phyloP scores from a whole-genome alignment of 2,888 invertebrate species.

The Polylopha cassiicola region DNA sequence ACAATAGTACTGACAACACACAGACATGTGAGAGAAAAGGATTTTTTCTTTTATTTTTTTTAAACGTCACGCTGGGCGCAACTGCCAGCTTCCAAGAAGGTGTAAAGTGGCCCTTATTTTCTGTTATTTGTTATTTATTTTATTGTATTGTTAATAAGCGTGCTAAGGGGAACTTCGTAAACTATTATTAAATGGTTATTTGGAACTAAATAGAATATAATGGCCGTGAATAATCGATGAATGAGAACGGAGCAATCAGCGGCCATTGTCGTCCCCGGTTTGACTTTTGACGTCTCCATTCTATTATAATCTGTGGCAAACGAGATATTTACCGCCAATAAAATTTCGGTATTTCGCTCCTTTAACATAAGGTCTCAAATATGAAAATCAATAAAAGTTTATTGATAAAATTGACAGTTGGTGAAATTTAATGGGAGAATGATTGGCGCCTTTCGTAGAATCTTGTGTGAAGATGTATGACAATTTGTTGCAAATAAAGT shows the following conservation, averaged over 20 bases:
- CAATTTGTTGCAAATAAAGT: constrained; percentile 65
- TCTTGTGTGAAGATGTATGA: constrained; percentile 34
- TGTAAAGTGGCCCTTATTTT: constrained; percentile 73
- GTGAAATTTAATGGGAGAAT: constrained; percentile 43
- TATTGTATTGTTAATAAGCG: constrained; percentile 77
- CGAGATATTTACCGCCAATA: constrained; percentile 30
- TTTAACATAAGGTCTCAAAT: constrained; percentile 6
- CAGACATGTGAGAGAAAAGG: constrained; percentile 37
- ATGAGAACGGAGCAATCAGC: constrained; percentile 64
- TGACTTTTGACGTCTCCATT: constrained; percentile 69
- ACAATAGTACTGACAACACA: constrained; percentile 50
- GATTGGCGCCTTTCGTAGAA: constrained; percentile 61
- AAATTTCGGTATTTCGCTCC: constrained; percentile 23
- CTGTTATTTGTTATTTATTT: constrained; percentile 72
- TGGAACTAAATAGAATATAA: constrained; percentile 77
- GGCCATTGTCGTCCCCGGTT: constrained; percentile 54
- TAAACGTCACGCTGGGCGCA: constrained; percentile 45
- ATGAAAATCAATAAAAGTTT: constrained; percentile 23
- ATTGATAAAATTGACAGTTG: constrained; percentile 31
- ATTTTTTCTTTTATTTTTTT: constrained; percentile 46
- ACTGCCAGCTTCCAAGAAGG: constrained; percentile 74
- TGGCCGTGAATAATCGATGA: constrained; percentile 70
- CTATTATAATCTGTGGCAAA: constrained; percentile 37
- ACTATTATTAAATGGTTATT: constrained; percentile 75
- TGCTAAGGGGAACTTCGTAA: constrained; percentile 65